These are phyloP conservation scores for Champsocephalus gunnari DNA, from an alignment of 2,797 vertebrate genomes.

Conservation along the genomic window DNA sequence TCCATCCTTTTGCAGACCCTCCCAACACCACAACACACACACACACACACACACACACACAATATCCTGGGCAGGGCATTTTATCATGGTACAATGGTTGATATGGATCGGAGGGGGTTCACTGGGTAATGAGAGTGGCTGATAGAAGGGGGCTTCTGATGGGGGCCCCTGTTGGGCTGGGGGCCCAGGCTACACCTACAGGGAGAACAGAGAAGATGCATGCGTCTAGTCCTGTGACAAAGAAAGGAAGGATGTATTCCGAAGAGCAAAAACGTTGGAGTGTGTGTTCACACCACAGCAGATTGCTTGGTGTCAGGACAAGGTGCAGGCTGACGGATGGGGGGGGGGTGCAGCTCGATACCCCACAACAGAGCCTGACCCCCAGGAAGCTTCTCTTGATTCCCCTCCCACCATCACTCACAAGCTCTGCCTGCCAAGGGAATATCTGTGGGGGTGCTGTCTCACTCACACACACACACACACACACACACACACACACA, in stretches of 20 bases:
- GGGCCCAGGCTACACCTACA: constrained; percentile 29
- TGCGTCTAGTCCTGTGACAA: constrained; percentile 36
- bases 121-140: constrained; percentile 80
- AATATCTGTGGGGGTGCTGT: constrained; percentile 59
- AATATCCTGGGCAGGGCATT: constrained; percentile 73
- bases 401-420: constrained; percentile 18
- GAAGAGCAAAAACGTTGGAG: constrained; percentile 24
- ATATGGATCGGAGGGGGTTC: constrained; percentile 83
- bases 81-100: constrained; percentile 75
- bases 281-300: constrained; percentile 48
- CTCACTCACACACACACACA: neutral
- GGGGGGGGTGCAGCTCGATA: constrained; percentile 70
- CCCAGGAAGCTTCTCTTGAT: constrained; percentile 39
- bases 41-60: neutral
- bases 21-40: constrained; percentile 31
- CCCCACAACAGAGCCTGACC: constrained; percentile 57
- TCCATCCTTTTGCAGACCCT: constrained; percentile 31
- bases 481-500: too few species aligned
- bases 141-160: constrained; percentile 67
- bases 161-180: constrained; percentile 55
- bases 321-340: constrained; percentile 72
- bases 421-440: constrained; percentile 46
- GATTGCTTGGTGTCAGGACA: constrained; percentile 62
- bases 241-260: constrained; percentile 34
- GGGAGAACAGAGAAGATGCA: constrained; percentile 25